phyloP scores from a whole-genome alignment of 2,113 vertebrate species.

The Myodes glareolus region DNA sequence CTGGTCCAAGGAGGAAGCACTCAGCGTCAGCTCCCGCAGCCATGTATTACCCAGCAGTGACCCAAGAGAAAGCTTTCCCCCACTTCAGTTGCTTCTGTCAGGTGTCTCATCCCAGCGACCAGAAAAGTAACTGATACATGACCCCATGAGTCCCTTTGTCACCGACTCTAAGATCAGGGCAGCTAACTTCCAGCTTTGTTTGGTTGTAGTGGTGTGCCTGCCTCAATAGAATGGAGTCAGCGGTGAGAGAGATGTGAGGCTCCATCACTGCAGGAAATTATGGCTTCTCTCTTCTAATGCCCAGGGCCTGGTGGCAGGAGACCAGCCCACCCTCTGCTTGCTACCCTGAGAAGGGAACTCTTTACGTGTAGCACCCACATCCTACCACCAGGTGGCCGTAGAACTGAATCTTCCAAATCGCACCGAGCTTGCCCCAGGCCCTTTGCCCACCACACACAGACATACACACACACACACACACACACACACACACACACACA shows the following conservation, averaged over 20 bases:
- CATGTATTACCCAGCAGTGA: not conserved
- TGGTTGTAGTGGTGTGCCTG: not conserved
- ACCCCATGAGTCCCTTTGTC: not conserved
- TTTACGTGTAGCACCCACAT: not conserved
- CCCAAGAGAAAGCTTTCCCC: not conserved
- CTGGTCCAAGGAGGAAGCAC: not conserved
- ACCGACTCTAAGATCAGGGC: not conserved
- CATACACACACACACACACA: too few species aligned
- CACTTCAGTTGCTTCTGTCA: not conserved
- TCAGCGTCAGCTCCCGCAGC: too few species aligned
- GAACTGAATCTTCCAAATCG: not conserved
- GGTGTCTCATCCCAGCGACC: not conserved
- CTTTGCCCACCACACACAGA: too few species aligned
- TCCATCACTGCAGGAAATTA: not conserved
- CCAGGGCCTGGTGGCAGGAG: not conserved
- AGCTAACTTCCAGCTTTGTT: not conserved
- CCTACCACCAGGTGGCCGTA: not conserved
- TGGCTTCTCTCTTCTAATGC: not conserved
- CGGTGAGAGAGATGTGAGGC: not conserved
- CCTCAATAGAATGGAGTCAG: not conserved
- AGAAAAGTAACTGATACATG: not conserved
- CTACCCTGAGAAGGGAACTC: not conserved
- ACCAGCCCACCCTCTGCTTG: not conserved
- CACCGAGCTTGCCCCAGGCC: accelerated
- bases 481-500: too few species aligned